Evolutionary conservation across 2,888 invertebrate species (phyloP), one percentile per base, ranked within the genome.

Genomic region (Coelinius sp.): DNA sequence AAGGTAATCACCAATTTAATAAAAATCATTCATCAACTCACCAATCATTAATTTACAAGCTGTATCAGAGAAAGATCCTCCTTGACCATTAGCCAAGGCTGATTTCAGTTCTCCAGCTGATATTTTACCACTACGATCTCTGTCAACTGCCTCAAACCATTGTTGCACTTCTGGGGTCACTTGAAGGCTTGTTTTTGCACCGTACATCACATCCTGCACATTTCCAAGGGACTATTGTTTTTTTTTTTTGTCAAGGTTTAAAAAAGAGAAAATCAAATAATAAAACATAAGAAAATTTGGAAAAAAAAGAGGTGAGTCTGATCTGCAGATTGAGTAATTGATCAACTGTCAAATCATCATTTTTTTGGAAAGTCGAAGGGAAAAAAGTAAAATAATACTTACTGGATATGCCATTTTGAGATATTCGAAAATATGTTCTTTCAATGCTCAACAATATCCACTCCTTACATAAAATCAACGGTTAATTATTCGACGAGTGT

Each of bases 21-120:
- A 71, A 10, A 22, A 12, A 20, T 31, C 20, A 22, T n/a, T 46
- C 22, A 69, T 17, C 17, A 25, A 22, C 31, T 62, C 88, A 93
- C 93, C 93, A 79, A 97, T 95, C 96, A 97, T 96, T 27, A 97
- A 89, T 79, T 92, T 92, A 85, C 96, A 97, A 7, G 96, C 94
- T 73, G 91, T 92, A 79, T 95, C 93, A 2, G 95, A 95, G 86
- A 95, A 95, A 74, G 92, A 91, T 79, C 94, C 91, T 12, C 96
- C 96, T 87, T 96, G 94, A 20, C 94, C 95, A 88, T 96, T 97
- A 20, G 95, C 92, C 46, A 97, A 88, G 0, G 96, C 97, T 6
- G 92, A 89, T 86, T 94, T 93, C 17, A 97, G 89, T 88, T 97
- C 97, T 8, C 84, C 75, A 7, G 94, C 91, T 67, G 93, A 92